Conservation (phyloP, 2,888 invertebrate species). For the Abrostola triplasia region DNA sequence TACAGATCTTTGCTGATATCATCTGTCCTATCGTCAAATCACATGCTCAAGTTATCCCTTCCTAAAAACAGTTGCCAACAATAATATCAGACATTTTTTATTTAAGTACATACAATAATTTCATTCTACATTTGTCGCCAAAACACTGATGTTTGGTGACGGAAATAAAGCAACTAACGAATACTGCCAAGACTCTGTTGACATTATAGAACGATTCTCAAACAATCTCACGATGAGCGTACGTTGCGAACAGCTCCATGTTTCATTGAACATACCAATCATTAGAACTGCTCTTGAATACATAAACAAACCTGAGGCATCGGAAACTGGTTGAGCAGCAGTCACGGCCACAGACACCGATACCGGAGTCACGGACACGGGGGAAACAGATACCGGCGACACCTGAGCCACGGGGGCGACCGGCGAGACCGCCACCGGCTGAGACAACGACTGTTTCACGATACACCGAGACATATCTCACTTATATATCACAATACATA, state of each 20-base stretch:
- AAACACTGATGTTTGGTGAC: constrained; percentile 40
- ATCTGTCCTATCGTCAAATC: constrained; percentile 4
- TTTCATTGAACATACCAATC: constrained; percentile 6
- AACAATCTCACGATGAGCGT: constrained; percentile 21
- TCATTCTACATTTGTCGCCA: constrained; percentile 32
- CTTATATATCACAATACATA: constrained; percentile 60
- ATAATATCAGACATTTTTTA: constrained; percentile 41
- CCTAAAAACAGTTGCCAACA: constrained; percentile 29
- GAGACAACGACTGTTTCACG: constrained; percentile 82
- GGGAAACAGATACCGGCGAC: constrained; percentile 59
- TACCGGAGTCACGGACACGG: constrained; percentile 64
- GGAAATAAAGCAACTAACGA: constrained; percentile 27
- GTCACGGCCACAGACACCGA: constrained; percentile 59
- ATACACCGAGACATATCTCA: constrained; percentile 83
- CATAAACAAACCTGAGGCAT: constrained; percentile 69
- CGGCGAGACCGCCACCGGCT: constrained; percentile 67
- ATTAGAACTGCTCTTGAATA: constrained; percentile 12
- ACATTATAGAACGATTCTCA: constrained; percentile 32
- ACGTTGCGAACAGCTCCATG: constrained; percentile 7
- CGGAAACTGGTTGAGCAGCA: constrained; percentile 61
- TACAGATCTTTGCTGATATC: background rate
- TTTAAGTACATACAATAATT: constrained; percentile 40
- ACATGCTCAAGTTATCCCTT: constrained; percentile 7
- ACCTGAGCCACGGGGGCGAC: constrained; percentile 57
- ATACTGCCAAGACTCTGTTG: constrained; percentile 51